Evolutionary conservation across 2,888 invertebrate genomes (phyloP).

Genomic region (Volucella zonaria): DNA sequence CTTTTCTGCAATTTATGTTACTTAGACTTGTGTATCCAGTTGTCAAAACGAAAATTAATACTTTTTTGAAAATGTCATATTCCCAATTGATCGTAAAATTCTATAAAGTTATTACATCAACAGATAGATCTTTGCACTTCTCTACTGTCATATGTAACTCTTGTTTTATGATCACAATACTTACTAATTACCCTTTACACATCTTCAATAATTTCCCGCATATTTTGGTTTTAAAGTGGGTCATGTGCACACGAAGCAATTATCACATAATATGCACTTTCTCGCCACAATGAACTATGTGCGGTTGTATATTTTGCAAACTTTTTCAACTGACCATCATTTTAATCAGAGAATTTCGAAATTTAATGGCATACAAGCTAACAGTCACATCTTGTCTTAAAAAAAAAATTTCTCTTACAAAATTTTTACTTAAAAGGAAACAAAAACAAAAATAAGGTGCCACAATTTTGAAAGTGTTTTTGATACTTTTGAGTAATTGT

Average conservation of each 20-base stretch:
- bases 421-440: constrained; percentile 23
- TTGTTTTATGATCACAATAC: not conserved
- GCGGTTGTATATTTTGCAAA: constrained; percentile 1
- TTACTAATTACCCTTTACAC: constrained; percentile 4
- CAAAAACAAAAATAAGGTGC: not conserved
- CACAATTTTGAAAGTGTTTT: constrained; percentile 35
- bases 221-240: constrained; percentile 1
- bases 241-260: constrained; percentile 22
- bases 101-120: too few species aligned
- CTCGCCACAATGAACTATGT: constrained; percentile 7
- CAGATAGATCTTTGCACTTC: constrained; percentile 13
- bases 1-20: too few species aligned
- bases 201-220: constrained; percentile 1
- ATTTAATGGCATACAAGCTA: constrained; percentile 15
- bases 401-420: constrained; percentile 32
- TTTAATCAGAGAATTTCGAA: constrained; percentile 30
- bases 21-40: too few species aligned
- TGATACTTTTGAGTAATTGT: constrained; percentile 20
- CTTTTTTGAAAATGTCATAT: constrained; percentile 18
- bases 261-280: constrained; percentile 32
- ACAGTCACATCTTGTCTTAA: constrained; percentile 19
- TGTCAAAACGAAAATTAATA: too few species aligned
- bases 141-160: not conserved
- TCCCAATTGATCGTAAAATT: not conserved
- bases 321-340: not conserved